These are phyloP conservation scores for Sesamia inferens DNA, from an alignment of 2,888 invertebrate genomes.

Conservation along the genomic window DNA sequence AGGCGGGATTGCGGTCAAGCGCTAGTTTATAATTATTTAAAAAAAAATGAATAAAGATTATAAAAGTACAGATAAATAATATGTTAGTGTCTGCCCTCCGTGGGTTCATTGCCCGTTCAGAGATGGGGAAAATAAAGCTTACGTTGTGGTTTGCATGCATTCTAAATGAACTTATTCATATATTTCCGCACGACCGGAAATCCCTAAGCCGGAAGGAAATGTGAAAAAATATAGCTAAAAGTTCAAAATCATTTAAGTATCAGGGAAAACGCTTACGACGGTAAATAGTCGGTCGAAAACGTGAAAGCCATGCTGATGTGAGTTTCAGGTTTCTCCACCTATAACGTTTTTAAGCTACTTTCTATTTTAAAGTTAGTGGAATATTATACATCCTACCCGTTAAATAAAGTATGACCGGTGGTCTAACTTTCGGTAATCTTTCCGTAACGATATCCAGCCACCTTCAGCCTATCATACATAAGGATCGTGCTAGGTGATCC, in stretches of 20 bases:
- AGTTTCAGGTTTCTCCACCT: background rate
- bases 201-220: background rate
- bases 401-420: background rate
- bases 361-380: too few species aligned
- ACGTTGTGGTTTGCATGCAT: conserved; percentile 23
- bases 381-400: background rate
- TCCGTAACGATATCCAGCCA: background rate
- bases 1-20: too few species aligned
- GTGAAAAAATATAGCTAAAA: background rate
- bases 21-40: too few species aligned
- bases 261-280: too few species aligned
- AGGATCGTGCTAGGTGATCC: too few species aligned
- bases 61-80: background rate
- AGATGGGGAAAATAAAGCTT: conserved; percentile 2
- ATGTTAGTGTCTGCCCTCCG: background rate
- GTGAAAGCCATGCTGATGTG: background rate
- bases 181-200: conserved; percentile 33
- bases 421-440: background rate
- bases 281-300: background rate
- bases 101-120: background rate
- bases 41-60: background rate
- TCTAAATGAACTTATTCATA: conserved; percentile 24
- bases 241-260: conserved; percentile 24
- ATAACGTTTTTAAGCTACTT: too few species aligned
- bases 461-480: too few species aligned